A percentile compares a stretch with the other conserved stretches of the same genome.
phyloP scores from a whole-genome alignment of 1,140 invertebrate genomes.

The Micrasema minimum region DNA sequence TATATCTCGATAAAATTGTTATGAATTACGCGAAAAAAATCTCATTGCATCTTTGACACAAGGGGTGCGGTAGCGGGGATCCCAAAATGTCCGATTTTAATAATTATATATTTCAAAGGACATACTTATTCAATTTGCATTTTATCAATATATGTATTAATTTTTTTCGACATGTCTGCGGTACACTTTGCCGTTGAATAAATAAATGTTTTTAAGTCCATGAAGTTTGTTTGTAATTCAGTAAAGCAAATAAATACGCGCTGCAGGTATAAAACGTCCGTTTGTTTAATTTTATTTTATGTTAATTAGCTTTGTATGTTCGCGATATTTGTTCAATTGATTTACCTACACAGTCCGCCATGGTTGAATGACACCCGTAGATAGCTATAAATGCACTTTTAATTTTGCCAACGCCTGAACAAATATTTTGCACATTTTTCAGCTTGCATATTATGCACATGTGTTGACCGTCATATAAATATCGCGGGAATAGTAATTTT shows the following conservation, averaged over 20 bases:
- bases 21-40: no score
- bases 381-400: conserved; percentile 18
- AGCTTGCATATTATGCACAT: conserved; percentile 12
- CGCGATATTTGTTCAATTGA: conserved; percentile 19
- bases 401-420: conserved; percentile 6
- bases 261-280: conserved; percentile 8
- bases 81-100: no score
- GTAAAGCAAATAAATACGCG: background rate
- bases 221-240: no score
- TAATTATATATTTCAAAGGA: no score
- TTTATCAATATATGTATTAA: background rate
- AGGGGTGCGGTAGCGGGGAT: no score
- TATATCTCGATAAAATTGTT: no score
- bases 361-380: conserved; percentile 25
- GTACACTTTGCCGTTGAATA: no score
- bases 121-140: no score
- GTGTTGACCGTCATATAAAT: background rate
- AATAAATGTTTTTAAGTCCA: no score
- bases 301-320: conserved; percentile 21
- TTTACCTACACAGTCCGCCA: background rate
- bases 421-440: conserved; percentile 30
- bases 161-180: no score
- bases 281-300: conserved; percentile 26
- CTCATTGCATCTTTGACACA: no score
- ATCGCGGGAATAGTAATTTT: no score